phyloP scores from a whole-genome alignment of 2,888 invertebrate genomes.

The Phlogophora meticulosa region DNA sequence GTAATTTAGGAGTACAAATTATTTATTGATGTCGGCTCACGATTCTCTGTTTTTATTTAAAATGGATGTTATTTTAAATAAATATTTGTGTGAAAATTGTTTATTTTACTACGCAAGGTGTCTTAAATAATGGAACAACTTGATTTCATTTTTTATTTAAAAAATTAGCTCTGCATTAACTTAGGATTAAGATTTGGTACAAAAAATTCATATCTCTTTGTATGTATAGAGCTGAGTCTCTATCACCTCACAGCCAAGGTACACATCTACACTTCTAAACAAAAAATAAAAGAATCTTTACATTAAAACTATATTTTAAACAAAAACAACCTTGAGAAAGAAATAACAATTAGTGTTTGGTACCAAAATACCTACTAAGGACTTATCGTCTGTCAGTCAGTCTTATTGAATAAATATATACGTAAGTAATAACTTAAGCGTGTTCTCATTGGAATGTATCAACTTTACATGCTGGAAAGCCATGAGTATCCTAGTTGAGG shows the following conservation, averaged over 20 bases:
- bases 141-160: slow-evolving; percentile 70
- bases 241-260: slow-evolving; percentile 85
- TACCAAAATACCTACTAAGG: slow-evolving; percentile 70
- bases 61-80: slow-evolving; percentile 67
- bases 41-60: slow-evolving; percentile 61
- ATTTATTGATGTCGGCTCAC: slow-evolving; percentile 59
- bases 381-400: slow-evolving; percentile 80
- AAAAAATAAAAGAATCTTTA: slow-evolving; percentile 60
- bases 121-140: slow-evolving; percentile 36
- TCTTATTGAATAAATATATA: slow-evolving; percentile 79
- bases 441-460: slow-evolving; percentile 76
- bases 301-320: slow-evolving; percentile 66
- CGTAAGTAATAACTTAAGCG: slow-evolving; percentile 71
- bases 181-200: slow-evolving; percentile 75
- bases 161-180: slow-evolving; percentile 72
- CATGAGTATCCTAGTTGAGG: slow-evolving; percentile 71
- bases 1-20: slow-evolving; percentile 50
- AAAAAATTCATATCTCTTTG: slow-evolving; percentile 73
- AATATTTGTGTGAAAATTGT: slow-evolving; percentile 71
- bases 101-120: slow-evolving; percentile 70
- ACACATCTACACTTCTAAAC: slow-evolving; percentile 68
- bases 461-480: slow-evolving; percentile 68
- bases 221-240: slow-evolving; percentile 72
- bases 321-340: slow-evolving; percentile 70
- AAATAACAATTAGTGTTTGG: slow-evolving; percentile 70